Percentiles rank a stretch among this genome's conserved stretches.
These are phyloP conservation scores for Saturnia pavonia DNA, from an alignment of 2,888 invertebrate species.

Conservation along the genomic window DNA sequence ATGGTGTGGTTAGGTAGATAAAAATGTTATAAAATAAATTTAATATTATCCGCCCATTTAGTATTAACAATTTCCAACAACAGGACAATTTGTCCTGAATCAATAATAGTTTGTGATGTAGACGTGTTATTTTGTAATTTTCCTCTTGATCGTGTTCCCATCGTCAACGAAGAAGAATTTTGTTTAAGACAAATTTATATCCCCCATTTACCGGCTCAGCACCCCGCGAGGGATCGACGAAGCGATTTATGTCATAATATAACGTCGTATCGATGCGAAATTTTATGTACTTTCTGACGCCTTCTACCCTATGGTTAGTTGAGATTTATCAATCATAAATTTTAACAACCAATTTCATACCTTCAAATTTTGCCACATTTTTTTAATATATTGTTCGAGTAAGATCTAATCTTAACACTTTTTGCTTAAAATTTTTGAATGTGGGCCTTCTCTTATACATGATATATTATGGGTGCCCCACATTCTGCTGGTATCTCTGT, in stretches of 20 bases:
- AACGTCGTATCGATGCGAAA: slow-evolving; percentile 11
- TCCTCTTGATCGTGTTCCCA: slow-evolving; percentile 48
- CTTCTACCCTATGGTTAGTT: slow-evolving; percentile 11
- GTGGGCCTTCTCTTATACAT: too few species aligned
- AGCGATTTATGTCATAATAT: slow-evolving; percentile 15
- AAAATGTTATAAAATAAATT: neutral
- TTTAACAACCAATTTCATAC: neutral
- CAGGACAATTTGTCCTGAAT: neutral
- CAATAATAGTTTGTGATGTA: slow-evolving; percentile 10
- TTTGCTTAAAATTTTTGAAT: neutral
- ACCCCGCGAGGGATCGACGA: slow-evolving; percentile 33
- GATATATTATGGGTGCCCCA: too few species aligned
- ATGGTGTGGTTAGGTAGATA: too few species aligned
- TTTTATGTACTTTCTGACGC: slow-evolving; percentile 13
- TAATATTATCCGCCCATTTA: neutral
- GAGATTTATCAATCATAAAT: slow-evolving; percentile 5
- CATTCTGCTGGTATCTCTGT: too few species aligned
- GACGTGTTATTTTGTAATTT: slow-evolving; percentile 44
- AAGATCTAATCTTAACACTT: neutral
- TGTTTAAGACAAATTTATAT: slow-evolving; percentile 63
- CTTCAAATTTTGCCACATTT: neutral
- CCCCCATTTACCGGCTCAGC: slow-evolving; percentile 59
- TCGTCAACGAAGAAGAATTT: slow-evolving; percentile 54
- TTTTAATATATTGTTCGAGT: neutral
- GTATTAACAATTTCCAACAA: too few species aligned